A percentile compares a stretch with the other conserved stretches of the same genome.
phyloP scores from a whole-genome alignment of 2,113 vertebrate genomes.

The Tylochromis polylepis region DNA sequence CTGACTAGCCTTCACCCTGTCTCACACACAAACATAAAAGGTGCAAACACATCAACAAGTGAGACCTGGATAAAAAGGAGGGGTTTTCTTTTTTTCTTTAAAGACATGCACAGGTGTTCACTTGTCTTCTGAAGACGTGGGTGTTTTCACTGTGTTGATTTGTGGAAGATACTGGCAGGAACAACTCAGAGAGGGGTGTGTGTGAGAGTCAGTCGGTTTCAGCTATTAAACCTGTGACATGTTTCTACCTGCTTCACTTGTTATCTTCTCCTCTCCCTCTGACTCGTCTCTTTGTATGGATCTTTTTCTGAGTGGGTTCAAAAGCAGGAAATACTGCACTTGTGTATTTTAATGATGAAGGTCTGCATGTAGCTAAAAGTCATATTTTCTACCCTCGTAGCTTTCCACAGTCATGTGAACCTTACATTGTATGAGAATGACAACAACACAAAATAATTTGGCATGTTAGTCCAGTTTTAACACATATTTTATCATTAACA shows the following conservation, averaged over 20 bases:
- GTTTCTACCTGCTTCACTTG: slow-evolving; percentile 51
- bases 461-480: not conserved
- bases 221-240: slow-evolving; percentile 29
- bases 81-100: not conserved
- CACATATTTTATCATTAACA: not conserved
- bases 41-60: not conserved
- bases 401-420: not conserved
- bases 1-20: not conserved
- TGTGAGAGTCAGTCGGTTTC: slow-evolving; percentile 6
- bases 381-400: not conserved
- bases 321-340: not conserved
- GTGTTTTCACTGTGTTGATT: not conserved
- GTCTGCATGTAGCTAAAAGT: not conserved
- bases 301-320: not conserved
- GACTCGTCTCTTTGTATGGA: not conserved
- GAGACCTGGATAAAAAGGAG: not conserved
- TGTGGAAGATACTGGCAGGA: not conserved
- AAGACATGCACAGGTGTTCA: not conserved
- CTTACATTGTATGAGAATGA: not conserved
- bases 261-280: not conserved
- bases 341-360: not conserved
- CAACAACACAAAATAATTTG: too few species aligned
- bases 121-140: not conserved
- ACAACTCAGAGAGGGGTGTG: not conserved
- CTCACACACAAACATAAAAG: not conserved